Conservation (phyloP, 1,140 invertebrate species). For the Sarcophaga bullata region DNA sequence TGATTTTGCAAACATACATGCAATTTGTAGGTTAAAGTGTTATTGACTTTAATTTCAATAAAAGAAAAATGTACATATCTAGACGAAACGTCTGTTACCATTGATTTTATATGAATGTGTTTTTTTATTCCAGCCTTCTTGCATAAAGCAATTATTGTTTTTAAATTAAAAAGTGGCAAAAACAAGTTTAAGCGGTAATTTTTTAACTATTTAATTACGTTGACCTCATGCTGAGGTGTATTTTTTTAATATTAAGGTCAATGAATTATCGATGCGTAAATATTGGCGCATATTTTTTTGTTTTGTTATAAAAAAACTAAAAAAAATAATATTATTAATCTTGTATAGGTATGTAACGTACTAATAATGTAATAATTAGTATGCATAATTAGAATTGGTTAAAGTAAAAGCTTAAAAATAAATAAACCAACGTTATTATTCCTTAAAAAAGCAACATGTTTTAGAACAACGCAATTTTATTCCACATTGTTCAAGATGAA, state of each 20-base stretch:
- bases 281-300: background rate
- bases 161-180: background rate
- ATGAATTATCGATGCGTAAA: slow-evolving; percentile 33
- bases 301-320: no score
- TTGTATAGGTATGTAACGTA: no score
- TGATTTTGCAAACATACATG: no score
- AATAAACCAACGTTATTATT: no score
- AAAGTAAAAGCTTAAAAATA: no score
- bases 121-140: no score
- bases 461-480: no score
- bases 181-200: background rate
- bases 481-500: no score
- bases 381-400: no score
- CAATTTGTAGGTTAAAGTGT: slow-evolving; percentile 34
- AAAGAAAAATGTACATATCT: background rate
- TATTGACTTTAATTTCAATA: slow-evolving; percentile 28
- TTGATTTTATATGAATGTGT: background rate
- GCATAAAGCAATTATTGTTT: background rate
- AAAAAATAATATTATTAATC: no score
- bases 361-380: no score
- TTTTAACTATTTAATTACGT: slow-evolving; percentile 15
- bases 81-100: background rate
- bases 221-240: slow-evolving; percentile 13
- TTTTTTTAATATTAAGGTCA: background rate
- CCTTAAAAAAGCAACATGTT: no score